Evolutionary conservation across 2,888 invertebrate species (phyloP).

Genomic region (Ctenicera cuprea): DNA sequence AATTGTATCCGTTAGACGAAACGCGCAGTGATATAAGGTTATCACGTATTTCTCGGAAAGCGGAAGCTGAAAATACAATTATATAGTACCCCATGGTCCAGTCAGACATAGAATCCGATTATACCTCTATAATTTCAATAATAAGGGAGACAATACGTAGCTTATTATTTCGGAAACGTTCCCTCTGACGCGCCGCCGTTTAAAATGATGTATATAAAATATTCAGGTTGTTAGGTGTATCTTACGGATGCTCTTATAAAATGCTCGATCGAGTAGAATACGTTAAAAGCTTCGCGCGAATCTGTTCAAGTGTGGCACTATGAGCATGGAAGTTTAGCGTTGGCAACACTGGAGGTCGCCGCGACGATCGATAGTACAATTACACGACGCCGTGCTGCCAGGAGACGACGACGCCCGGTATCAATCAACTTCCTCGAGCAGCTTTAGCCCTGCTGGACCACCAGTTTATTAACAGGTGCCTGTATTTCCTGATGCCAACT

Average conservation of each 20-base stretch:
- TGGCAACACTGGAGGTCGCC: conserved; percentile 56
- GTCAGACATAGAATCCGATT: conserved; percentile 11
- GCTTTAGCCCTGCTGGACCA: conserved; percentile 35
- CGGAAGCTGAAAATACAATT: conserved; percentile 20
- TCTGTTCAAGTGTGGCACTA: conserved; percentile 17
- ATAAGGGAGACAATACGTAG: conserved; percentile 1
- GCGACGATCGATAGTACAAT: conserved; percentile 58
- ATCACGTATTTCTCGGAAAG: conserved; percentile 11
- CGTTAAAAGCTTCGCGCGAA: conserved; percentile 19
- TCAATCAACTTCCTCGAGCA: conserved; percentile 51
- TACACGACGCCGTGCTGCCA: conserved; percentile 61
- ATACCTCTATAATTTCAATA: conserved; percentile 9
- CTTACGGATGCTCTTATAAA: conserved; percentile 19
- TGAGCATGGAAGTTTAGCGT: conserved; percentile 10
- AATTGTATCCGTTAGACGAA: not conserved
- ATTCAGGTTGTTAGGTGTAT: conserved; percentile 16
- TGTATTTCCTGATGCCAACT: conserved; percentile 18
- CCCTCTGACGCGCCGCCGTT: not conserved
- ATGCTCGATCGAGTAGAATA: conserved; percentile 4
- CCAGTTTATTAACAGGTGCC: conserved; percentile 43
- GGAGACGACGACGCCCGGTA: conserved; percentile 59
- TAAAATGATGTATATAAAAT: conserved; percentile 5
- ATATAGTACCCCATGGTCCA: conserved; percentile 11
- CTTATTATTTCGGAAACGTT: not conserved
- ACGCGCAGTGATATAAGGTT: conserved; percentile 3